These are phyloP conservation scores for Epinephelus moara DNA, from an alignment of 2,113 vertebrate genomes.

Conservation along the genomic window DNA sequence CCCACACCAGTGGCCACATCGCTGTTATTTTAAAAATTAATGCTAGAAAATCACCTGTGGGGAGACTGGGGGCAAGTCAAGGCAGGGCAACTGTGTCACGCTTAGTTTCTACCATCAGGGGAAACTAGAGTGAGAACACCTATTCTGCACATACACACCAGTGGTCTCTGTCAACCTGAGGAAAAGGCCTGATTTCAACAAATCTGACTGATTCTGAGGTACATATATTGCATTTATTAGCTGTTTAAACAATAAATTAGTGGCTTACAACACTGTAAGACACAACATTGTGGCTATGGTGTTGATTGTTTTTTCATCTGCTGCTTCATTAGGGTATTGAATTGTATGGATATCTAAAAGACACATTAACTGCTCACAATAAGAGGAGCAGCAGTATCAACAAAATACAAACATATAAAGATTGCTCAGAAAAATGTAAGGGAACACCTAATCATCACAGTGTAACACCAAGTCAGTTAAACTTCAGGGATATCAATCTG, in stretches of 20 bases:
- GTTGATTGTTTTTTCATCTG: too few species aligned
- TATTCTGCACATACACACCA: not conserved
- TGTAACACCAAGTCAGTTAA: too few species aligned
- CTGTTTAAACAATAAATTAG: not conserved
- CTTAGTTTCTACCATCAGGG: not conserved
- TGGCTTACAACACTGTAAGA: too few species aligned
- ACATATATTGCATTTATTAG: not conserved
- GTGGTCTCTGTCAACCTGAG: not conserved
- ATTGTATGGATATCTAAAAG: not conserved
- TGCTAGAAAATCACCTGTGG: not conserved
- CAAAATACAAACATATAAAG: too few species aligned
- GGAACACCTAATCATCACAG: too few species aligned
- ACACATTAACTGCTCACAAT: not conserved
- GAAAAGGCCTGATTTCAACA: not conserved
- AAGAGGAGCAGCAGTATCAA: not conserved
- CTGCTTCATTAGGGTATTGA: not conserved
- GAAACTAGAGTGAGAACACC: not conserved
- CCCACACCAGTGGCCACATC: slow-evolving; percentile 16
- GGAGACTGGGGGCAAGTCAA: not conserved
- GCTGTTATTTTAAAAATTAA: slow-evolving; percentile 25
- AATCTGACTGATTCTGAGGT: not conserved
- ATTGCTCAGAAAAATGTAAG: too few species aligned
- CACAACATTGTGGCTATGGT: too few species aligned
- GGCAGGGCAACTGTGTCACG: not conserved
- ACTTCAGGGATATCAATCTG: too few species aligned